A percentile compares a stretch with the other conserved stretches of the same genome.
Evolutionary conservation across 2,113 vertebrate species (phyloP).

Genomic region (Octodon degus): DNA sequence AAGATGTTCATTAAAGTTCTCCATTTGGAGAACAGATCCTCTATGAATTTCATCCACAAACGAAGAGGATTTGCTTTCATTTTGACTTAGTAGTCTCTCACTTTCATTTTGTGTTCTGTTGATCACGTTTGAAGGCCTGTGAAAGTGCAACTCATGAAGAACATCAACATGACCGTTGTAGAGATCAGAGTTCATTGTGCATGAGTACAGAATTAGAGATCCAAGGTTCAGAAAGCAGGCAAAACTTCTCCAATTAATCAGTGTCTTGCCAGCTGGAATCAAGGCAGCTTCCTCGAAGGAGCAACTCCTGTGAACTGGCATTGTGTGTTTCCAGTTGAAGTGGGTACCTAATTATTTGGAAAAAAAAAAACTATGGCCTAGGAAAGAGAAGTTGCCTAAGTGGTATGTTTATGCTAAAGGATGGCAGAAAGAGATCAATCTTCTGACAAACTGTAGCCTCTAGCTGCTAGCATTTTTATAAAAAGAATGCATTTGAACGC

Average conservation of each 20-base stretch:
- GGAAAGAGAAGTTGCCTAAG: neutral
- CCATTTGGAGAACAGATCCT: neutral
- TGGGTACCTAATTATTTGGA: neutral
- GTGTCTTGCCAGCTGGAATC: neutral
- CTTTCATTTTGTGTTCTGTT: neutral
- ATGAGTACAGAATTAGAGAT: conserved; percentile 28
- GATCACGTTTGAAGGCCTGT: conserved; percentile 15
- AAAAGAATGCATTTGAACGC: neutral
- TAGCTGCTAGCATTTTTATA: neutral
- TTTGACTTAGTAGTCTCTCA: neutral
- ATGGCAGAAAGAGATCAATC: neutral
- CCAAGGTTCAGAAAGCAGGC: neutral
- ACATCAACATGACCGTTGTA: neutral
- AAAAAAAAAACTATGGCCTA: neutral
- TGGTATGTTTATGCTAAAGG: neutral
- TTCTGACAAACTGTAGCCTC: neutral
- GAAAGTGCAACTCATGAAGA: neutral
- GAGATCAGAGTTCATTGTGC: conserved; percentile 50
- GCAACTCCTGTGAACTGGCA: neutral
- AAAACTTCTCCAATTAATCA: conserved; percentile 39
- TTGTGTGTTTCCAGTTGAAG: neutral
- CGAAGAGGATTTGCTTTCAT: neutral
- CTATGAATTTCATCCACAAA: neutral
- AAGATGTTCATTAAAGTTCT: neutral
- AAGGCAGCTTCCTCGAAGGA: neutral